A percentile compares a stretch with the other conserved stretches of the same genome.
Conservation (phyloP, 2,797 vertebrate species). For the Denticeps clupeoides region DNA sequence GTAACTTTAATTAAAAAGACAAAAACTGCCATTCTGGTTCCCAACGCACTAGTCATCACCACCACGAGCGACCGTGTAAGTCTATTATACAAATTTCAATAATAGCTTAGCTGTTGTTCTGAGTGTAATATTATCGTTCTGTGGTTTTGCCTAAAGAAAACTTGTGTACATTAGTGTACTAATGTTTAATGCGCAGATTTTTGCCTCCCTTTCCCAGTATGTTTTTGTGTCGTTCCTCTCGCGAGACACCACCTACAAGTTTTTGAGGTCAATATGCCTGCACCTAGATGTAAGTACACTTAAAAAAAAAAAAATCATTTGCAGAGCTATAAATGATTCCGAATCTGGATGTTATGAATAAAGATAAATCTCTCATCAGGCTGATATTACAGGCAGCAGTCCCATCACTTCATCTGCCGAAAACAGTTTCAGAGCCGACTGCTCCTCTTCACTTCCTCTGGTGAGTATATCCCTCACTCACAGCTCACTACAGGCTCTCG, state of each 20-base stretch:
- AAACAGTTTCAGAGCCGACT: conserved; percentile 65
- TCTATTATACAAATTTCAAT: no score
- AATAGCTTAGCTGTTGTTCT: no score
- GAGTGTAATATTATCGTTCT: background rate
- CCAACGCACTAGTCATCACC: conserved; percentile 83
- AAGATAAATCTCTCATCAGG: conserved; percentile 53
- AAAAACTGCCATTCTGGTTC: conserved; percentile 89
- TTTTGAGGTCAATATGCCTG: conserved; percentile 75
- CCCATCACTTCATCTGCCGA: conserved; percentile 65
- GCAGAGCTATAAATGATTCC: no score
- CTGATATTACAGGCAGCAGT: conserved; percentile 62
- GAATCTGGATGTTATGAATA: no score
- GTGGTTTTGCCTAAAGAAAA: background rate
- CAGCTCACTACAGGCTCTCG: background rate
- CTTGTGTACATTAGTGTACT: background rate
- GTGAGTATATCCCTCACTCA: conserved; percentile 42
- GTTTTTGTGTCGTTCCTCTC: conserved; percentile 91
- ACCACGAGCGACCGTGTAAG: conserved; percentile 78
- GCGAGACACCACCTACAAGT: conserved; percentile 87
- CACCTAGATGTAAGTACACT: conserved; percentile 71
- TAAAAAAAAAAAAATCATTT: no score
- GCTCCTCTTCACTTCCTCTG: conserved; percentile 69
- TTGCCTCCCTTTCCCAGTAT: conserved; percentile 62
- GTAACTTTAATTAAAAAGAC: conserved; percentile 88
- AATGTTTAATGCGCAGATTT: background rate